phyloP scores from a whole-genome alignment of 92 coral and sea anemone species.

The Ricordea florida region DNA sequence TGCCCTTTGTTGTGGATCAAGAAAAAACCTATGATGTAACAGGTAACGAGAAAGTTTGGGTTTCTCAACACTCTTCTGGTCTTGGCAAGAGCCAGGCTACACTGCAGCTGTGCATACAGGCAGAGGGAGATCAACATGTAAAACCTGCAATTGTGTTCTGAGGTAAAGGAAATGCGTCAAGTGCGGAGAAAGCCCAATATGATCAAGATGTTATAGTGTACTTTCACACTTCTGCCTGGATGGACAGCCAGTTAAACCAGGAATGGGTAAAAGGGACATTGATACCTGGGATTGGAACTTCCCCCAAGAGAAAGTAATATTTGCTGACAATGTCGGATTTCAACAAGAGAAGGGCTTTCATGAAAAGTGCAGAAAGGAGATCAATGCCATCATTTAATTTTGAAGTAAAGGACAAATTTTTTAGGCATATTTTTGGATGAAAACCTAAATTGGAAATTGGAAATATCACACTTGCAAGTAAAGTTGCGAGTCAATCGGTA shows the following conservation, averaged over 20 bases:
- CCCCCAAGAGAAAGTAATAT: conserved; percentile 59
- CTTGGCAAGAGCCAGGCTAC: conserved; percentile 66
- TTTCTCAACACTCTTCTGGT: conserved; percentile 59
- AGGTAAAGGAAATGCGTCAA: conserved; percentile 55
- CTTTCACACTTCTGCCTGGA: conserved; percentile 51
- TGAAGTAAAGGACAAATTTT: too few species aligned
- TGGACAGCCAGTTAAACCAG: conserved; percentile 47
- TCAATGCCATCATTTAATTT: conserved; percentile 62
- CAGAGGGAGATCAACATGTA: conserved; percentile 48
- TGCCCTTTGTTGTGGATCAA: conserved; percentile 46
- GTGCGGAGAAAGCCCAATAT: conserved; percentile 46
- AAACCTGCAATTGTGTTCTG: conserved; percentile 56
- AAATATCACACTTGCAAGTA: too few species aligned
- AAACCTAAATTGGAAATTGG: too few species aligned
- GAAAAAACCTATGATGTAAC: conserved; percentile 41
- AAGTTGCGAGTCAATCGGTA: too few species aligned
- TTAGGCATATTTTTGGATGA: too few species aligned
- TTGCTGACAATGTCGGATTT: conserved; percentile 71
- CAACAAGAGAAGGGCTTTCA: conserved; percentile 52
- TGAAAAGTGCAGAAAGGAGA: conserved; percentile 61
- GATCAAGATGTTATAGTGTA: conserved; percentile 43
- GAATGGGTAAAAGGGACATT: conserved; percentile 46
- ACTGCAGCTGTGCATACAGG: conserved; percentile 46
- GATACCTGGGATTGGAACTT: conserved; percentile 36
- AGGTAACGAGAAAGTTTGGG: conserved; percentile 72